A percentile compares a stretch with the other conserved stretches of the same genome.
phyloP scores from a whole-genome alignment of 2,113 vertebrate species.

The Austrofundulus limnaeus region DNA sequence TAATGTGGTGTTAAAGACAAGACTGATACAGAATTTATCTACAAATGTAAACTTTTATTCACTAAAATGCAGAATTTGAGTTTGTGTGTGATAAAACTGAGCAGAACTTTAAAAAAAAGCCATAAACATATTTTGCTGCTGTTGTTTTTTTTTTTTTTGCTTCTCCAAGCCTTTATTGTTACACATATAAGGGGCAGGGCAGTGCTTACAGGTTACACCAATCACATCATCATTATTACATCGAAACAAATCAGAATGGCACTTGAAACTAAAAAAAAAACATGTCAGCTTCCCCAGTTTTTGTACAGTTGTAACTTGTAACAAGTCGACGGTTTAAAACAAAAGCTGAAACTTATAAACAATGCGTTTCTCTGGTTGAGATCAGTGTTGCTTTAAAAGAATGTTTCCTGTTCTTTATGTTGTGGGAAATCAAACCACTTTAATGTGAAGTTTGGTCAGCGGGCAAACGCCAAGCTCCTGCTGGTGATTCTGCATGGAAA shows the following conservation, averaged over 20 bases:
- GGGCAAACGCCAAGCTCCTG: conserved; percentile 31
- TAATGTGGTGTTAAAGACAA: conserved; percentile 14
- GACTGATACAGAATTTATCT: conserved; percentile 21
- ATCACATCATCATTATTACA: conserved; percentile 66
- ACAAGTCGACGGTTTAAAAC: conserved; percentile 41
- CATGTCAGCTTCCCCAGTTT: conserved; percentile 4
- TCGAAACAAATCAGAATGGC: conserved; percentile 61
- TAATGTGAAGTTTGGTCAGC: conserved; percentile 43
- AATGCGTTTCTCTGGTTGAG: conserved; percentile 26
- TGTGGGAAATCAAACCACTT: conserved; percentile 14
- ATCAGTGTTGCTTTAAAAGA: conserved; percentile 14
- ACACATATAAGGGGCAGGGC: conserved; percentile 70
- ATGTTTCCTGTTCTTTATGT: conserved; percentile 3
- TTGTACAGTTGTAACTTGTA: conserved; percentile 45
- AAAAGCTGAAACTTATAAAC: conserved; percentile 35
- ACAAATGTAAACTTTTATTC: conserved; percentile 14
- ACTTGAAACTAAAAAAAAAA: conserved; percentile 54
- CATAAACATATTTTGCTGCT: background rate
- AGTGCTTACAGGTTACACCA: conserved; percentile 73
- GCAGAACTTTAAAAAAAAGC: background rate
- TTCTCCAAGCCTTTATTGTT: conserved; percentile 71
- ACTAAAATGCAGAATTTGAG: conserved; percentile 21
- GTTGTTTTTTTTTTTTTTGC: conserved; percentile 53
- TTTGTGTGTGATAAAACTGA: conserved; percentile 39
- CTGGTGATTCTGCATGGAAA: conserved; percentile 51